Conservation (phyloP, 2,888 invertebrate genomes). For the Laothoe populi region DNA sequence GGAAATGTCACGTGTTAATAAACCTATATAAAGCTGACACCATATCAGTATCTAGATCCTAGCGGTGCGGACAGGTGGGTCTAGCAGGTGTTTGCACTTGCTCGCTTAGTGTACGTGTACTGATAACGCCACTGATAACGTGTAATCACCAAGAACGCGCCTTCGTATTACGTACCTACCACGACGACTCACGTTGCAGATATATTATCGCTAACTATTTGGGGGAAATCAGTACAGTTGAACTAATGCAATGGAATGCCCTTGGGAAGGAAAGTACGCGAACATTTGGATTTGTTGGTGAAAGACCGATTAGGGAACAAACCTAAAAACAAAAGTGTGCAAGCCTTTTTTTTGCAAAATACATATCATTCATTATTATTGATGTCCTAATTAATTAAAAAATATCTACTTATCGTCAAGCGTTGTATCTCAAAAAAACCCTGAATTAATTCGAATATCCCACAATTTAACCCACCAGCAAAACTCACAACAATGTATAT, state of each 20-base stretch:
- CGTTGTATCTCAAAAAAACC: not conserved
- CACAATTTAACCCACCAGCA: not conserved
- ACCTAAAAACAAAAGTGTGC: no score
- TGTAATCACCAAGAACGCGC: conserved; percentile 50
- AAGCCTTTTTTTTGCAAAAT: no score
- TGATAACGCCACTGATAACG: conserved; percentile 70
- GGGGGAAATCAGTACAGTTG: not conserved
- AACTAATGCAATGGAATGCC: not conserved
- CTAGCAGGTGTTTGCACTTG: conserved; percentile 78
- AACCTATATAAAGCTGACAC: conserved; percentile 26
- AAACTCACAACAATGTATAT: not conserved
- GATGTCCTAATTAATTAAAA: no score
- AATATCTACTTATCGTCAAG: no score
- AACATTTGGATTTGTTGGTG: no score
- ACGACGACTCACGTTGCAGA: not conserved
- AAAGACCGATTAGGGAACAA: no score
- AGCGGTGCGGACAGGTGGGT: conserved; percentile 62
- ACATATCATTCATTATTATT: no score
- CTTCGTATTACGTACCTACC: conserved; percentile 19
- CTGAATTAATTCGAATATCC: not conserved
- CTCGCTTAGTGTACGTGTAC: conserved; percentile 61
- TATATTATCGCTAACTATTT: conserved; percentile 2
- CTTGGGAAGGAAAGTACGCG: not conserved
- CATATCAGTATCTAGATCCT: conserved; percentile 27
- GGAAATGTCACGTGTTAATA: conserved; percentile 25